Base-by-base conservation (phyloP, 2,113 vertebrate genomes). In the Picathartes gymnocephalus region DNA sequence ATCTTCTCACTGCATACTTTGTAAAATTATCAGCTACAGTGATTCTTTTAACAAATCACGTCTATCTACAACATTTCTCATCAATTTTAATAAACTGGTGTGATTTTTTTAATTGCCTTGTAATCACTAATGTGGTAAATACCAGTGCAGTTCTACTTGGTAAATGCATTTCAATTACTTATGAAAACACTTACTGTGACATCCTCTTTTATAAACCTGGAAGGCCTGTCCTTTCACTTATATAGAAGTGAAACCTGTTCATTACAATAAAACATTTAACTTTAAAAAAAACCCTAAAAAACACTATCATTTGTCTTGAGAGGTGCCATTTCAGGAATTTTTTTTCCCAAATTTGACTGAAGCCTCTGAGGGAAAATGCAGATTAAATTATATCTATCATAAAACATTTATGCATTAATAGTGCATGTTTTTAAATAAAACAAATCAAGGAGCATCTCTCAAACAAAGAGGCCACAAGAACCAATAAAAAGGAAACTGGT, bases 61-160 rank as follows among this genome's bases (percentile, higher is more conserved):
- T 64, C 65, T 61, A 66, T 30, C 15, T 69, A 79, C 58, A 89
- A 70, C 27, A 88, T 77, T 53, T 84, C 33, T 92, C 74, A 92
- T 92, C 66, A 77, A 61, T 86, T 94, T 86, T 87, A 93, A 69
- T 93, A 79, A 61, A 70, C 48, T 80, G 23, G 17, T 73, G 39
- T 81, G 48, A 90, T 94, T 92, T 95, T 95, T 92, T 73, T 96
- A 95, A 93, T 93, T 96, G 74, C 81, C 84, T 88, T 91, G n/a
- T 73, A 93, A 66, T 89, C 60, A 95, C 40, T 95, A 69, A 81
- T 93, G 42, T 87, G 73, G 72, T 83, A 95, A 97, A 94, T 94
- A 81, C 56, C 85, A 54, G 58, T 89, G 68, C 89, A 86, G 57
- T 93, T 83, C 79, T 90, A 88, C 30, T 60, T 50, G 21, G 40